These are phyloP conservation scores for Colius striatus DNA, from an alignment of 2,113 vertebrate genomes.

Conservation along the genomic window DNA sequence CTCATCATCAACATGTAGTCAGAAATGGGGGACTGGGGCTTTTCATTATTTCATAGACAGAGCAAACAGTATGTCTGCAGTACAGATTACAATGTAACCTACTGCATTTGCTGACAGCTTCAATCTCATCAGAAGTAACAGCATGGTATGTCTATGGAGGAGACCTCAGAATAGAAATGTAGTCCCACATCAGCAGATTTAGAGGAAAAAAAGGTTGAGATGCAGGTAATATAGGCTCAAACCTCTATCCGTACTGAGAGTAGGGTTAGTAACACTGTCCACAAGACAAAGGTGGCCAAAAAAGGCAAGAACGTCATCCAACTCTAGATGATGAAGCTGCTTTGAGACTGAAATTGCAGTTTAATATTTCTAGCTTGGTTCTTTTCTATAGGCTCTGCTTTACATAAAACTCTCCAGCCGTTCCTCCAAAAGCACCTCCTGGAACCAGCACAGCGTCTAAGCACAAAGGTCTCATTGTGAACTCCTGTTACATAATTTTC, in stretches of 20 bases:
- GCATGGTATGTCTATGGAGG: rapidly evolving
- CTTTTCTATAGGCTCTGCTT: not conserved
- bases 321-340: not conserved
- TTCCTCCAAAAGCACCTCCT: not conserved
- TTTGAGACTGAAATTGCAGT: not conserved
- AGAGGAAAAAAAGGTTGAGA: not conserved
- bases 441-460: not conserved
- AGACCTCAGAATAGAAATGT: not conserved
- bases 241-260: not conserved
- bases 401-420: not conserved
- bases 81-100: rapidly evolving
- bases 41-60: not conserved
- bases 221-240: not conserved
- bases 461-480: not conserved
- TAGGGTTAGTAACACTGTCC: not conserved
- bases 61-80: not conserved
- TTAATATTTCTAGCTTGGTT: not conserved
- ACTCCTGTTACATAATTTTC: not conserved
- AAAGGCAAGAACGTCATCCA: not conserved
- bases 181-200: not conserved
- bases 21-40: not conserved
- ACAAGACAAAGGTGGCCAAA: not conserved
- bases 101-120: not conserved
- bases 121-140: not conserved
- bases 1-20: rapidly evolving